Percentiles rank a stretch among this genome's conserved stretches.
phyloP scores from a whole-genome alignment of 1,140 invertebrate genomes.

The Lepidostoma basale region DNA sequence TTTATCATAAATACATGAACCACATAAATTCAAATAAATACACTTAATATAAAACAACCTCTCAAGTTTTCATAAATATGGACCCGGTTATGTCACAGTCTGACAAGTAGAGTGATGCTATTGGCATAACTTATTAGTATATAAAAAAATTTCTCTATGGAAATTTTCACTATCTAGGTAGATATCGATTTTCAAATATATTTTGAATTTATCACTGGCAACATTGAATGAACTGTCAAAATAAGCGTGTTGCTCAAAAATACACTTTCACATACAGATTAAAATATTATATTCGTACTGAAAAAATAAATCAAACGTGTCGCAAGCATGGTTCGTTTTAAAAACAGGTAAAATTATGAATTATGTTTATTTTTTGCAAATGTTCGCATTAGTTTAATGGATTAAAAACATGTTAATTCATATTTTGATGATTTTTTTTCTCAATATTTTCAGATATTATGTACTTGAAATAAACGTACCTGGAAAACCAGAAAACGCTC shows the following conservation, averaged over 20 bases:
- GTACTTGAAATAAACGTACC: constrained; percentile 64
- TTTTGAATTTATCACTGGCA: not conserved
- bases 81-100: constrained; percentile 23
- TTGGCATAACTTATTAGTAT: not conserved
- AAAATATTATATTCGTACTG: too few species aligned
- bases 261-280: too few species aligned
- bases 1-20: not conserved
- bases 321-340: constrained; percentile 34
- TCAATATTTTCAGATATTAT: constrained; percentile 62
- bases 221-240: too few species aligned
- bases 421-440: constrained; percentile 43
- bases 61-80: constrained; percentile 21
- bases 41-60: not conserved
- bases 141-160: not conserved
- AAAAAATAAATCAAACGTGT: not conserved
- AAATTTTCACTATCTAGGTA: too few species aligned
- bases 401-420: not conserved
- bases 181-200: not conserved
- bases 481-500: constrained; percentile 54
- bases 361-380: not conserved
- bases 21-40: not conserved
- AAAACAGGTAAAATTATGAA: constrained; percentile 27
- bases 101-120: constrained; percentile 9
- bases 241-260: too few species aligned
- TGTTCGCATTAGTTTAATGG: not conserved